Conservation (phyloP, 2,113 vertebrate species). For the Hyperoodon ampullatus region DNA sequence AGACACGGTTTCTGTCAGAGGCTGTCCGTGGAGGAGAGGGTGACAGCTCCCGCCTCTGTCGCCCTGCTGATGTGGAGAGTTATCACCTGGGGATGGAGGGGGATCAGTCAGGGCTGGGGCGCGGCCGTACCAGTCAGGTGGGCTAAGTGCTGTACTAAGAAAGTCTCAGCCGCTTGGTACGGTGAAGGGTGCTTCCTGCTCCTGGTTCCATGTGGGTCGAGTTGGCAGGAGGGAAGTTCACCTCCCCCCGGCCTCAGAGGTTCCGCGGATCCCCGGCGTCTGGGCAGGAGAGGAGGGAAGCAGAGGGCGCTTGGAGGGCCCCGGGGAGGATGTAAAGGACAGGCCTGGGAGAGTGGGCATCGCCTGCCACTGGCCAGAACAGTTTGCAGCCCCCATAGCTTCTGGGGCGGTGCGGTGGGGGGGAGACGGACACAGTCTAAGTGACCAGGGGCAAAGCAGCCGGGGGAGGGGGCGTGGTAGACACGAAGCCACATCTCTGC, state of each 20-base stretch:
- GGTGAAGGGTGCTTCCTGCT: background rate
- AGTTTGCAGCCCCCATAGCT: background rate
- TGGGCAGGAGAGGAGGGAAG: background rate
- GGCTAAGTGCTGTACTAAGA: background rate
- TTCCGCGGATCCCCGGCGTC: background rate
- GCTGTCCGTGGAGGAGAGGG: no score
- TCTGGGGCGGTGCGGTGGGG: no score
- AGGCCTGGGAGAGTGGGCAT: background rate
- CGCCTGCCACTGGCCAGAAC: background rate
- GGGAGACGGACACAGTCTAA: no score
- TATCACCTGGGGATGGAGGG: no score
- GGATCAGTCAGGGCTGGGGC: no score
- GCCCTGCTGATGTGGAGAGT: no score
- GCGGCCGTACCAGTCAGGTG: fast-evolving
- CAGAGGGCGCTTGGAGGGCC: background rate
- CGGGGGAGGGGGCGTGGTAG: no score
- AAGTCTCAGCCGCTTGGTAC: background rate
- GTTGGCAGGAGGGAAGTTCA: background rate
- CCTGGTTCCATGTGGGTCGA: background rate
- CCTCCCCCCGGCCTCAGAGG: background rate
- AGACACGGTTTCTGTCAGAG: no score
- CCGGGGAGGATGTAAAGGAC: background rate
- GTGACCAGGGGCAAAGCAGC: background rate
- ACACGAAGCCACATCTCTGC: background rate
- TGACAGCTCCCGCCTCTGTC: no score